Evolutionary conservation across 1,140 invertebrate species (phyloP), one percentile per base, ranked within the genome.

Genomic region (Phymorhynchus buccinoides): DNA sequence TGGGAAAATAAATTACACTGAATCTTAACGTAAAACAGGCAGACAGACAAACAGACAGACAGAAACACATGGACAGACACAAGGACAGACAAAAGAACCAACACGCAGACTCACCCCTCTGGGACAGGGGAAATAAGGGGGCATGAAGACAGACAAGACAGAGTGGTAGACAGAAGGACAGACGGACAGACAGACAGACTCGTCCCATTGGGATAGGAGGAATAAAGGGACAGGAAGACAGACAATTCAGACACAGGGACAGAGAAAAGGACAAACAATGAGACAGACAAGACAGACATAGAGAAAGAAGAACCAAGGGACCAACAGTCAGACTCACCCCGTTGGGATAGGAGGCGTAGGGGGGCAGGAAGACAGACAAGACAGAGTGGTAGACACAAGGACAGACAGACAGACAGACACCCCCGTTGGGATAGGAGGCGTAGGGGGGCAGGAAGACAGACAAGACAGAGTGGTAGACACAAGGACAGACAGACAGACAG

Each of bases 171-270:
- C 12, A 62, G 12, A 62, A 4, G n/a, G 56, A 62, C 56, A 75
- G 32, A 75, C 32, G 18, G 39, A 75, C 16, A 75, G 39, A 16
- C 27, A 7, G 30, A 35, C 71, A 3, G 7, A 32, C 27, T 73
- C 37, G 52, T 73, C 73, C 86, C 85, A 82, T 88, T 86, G 2
- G 86, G 77, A 48, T 86, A 88, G 37, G 81, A n/a, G 14, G 85
- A 80, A 39, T 85, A 85, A 0, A 80, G 86, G 3, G 86, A 85
- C 32, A 86, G 35, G 73, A 86, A 85, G 42, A 88, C n/a, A n/a
- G n/a, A 88, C 37, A 84, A 83, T 35, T 86, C 56, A 35, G 87
- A 85, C 0, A 85, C 85, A 27, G 84, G 85, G 7, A 85, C 85
- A 71, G 77, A 81, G 30, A 41, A 86, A 85, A 86, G 85, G 35